A percentile compares a stretch with the other conserved stretches of the same genome.
phyloP scores from a whole-genome alignment of 2,113 vertebrate species.

The Menura novaehollandiae region DNA sequence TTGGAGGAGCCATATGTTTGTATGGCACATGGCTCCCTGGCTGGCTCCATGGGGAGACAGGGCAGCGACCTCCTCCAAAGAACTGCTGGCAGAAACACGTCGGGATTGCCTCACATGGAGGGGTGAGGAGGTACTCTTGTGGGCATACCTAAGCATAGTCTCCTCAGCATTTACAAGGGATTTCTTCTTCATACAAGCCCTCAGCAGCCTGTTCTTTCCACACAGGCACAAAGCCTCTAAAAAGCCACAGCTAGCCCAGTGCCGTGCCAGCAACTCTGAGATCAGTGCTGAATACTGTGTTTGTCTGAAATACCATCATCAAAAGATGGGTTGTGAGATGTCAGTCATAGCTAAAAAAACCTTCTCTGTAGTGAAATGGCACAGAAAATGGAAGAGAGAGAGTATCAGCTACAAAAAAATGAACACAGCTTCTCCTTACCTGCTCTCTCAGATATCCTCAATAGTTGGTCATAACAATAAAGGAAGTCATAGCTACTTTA shows the following conservation, averaged over 20 bases:
- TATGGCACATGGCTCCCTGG: too few species aligned
- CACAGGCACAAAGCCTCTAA: background rate
- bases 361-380: background rate
- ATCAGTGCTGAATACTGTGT: rapidly evolving
- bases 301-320: background rate
- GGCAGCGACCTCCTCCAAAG: background rate
- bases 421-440: background rate
- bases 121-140: background rate
- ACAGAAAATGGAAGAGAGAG: background rate
- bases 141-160: background rate
- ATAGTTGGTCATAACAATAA: background rate
- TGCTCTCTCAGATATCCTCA: background rate
- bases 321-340: background rate
- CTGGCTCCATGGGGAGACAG: background rate
- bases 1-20: background rate
- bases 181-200: background rate
- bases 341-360: background rate
- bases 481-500: background rate
- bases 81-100: background rate
- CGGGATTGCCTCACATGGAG: background rate
- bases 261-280: background rate
- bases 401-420: background rate
- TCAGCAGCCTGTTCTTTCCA: background rate
- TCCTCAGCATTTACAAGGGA: background rate
- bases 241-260: background rate